Conservation (phyloP, 2,113 vertebrate genomes). For the Thalassarche chlororhynchos region DNA sequence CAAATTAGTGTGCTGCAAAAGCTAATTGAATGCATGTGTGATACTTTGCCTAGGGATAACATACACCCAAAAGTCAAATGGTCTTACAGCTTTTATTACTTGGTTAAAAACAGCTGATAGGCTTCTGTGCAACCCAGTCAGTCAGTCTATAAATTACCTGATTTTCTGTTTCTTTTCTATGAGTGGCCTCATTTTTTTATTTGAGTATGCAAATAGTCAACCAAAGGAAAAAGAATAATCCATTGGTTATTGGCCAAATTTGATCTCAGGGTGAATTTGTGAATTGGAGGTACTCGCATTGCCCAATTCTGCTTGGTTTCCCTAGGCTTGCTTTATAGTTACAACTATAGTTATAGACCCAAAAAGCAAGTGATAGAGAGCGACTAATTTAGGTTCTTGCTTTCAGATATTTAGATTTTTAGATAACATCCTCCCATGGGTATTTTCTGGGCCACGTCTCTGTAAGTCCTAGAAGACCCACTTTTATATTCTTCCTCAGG, state of each 20-base stretch:
- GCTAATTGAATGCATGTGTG: constrained; percentile 18
- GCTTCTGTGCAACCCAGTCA: neutral
- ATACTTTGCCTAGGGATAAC: neutral
- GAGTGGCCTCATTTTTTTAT: neutral
- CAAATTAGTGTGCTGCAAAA: constrained; percentile 45
- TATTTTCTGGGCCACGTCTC: neutral
- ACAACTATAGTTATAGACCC: neutral
- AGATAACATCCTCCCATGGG: neutral
- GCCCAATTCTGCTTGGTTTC: neutral
- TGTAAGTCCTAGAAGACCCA: neutral
- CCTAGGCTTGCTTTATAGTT: neutral
- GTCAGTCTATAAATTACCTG: neutral
- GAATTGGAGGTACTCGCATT: neutral
- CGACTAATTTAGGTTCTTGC: neutral
- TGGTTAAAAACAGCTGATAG: neutral
- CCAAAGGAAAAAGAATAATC: neutral
- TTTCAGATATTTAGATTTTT: neutral
- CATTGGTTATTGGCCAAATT: neutral
- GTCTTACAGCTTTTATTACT: constrained; percentile 14
- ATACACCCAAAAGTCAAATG: constrained; percentile 15
- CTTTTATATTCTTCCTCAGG: neutral
- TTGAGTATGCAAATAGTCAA: neutral
- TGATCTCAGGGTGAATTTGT: neutral
- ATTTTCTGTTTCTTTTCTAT: neutral
- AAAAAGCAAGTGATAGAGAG: neutral